These are phyloP conservation scores for Pissodes strobi DNA, from an alignment of 1,140 invertebrate genomes.

Conservation along the genomic window DNA sequence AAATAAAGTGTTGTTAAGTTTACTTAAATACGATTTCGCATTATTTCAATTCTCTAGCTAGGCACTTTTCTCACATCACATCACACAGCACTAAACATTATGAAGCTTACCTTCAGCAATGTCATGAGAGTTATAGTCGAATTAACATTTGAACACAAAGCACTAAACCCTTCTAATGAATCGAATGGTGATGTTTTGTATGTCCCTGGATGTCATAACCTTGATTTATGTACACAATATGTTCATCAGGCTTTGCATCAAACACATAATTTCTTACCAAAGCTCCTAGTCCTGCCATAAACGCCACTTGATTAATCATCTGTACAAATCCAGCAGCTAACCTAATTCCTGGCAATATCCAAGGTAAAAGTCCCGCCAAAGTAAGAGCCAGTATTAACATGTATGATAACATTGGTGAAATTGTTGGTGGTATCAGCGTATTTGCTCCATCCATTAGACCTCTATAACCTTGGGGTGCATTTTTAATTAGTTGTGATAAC, in stretches of 20 bases:
- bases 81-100: too few relatives aligned
- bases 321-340: constrained; percentile 49
- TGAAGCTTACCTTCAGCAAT: too few relatives aligned
- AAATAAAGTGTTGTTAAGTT: too few relatives aligned
- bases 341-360: constrained; percentile 50
- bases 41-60: too few relatives aligned
- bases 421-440: constrained; percentile 34
- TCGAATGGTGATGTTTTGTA: neutral
- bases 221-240: constrained; percentile 53
- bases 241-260: constrained; percentile 46
- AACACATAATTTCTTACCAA: constrained; percentile 52
- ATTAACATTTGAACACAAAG: too few relatives aligned
- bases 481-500: too few relatives aligned
- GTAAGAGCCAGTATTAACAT: constrained; percentile 48
- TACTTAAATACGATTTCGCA: too few relatives aligned
- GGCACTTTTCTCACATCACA: too few relatives aligned
- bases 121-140: too few relatives aligned
- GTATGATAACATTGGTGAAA: constrained; percentile 38
- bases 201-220: constrained; percentile 45
- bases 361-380: constrained; percentile 51
- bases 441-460: constrained; percentile 22
- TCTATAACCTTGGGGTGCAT: neutral
- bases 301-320: constrained; percentile 53
- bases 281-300: constrained; percentile 45
- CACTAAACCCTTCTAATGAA: too few relatives aligned